Percentiles rank a stretch among this genome's conserved stretches.
Conservation (phyloP, 1,140 invertebrate genomes). For the Cydia strobilella region DNA sequence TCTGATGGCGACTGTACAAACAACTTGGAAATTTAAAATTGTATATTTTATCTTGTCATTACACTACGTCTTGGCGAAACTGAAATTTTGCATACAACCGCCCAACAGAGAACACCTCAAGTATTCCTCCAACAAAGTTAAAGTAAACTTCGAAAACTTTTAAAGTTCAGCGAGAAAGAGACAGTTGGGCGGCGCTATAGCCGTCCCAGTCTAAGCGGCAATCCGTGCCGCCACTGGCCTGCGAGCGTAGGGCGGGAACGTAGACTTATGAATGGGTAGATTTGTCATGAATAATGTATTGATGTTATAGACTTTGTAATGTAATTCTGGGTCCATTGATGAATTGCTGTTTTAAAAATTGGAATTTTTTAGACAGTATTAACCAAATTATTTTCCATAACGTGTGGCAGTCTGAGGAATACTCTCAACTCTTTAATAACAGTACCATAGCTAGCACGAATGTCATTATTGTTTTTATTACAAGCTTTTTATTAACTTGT, state of each 20-base stretch:
- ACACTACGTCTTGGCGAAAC: not conserved
- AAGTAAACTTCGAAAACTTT: slow-evolving; percentile 16
- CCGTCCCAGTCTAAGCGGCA: slow-evolving; percentile 49
- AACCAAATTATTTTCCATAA: too few species aligned
- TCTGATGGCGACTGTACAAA: too few species aligned
- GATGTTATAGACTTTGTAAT: not conserved
- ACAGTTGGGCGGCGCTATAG: slow-evolving; percentile 34
- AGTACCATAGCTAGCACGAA: too few species aligned
- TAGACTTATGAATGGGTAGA: slow-evolving; percentile 44
- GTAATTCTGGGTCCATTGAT: not conserved
- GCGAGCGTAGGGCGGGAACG: slow-evolving; percentile 45
- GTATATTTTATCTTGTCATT: too few species aligned
- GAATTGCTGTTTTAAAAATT: not conserved
- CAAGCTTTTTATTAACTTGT: too few species aligned
- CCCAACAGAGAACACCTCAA: not conserved
- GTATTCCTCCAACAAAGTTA: slow-evolving; percentile 4
- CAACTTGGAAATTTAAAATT: too few species aligned
- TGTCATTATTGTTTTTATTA: too few species aligned
- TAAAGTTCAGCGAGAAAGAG: slow-evolving; percentile 48
- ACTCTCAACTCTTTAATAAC: too few species aligned
- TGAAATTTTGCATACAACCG: not conserved
- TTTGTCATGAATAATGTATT: slow-evolving; percentile 2
- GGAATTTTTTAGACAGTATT: not conserved
- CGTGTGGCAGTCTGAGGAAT: too few species aligned
- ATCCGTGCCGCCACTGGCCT: slow-evolving; percentile 57